A percentile compares a stretch with the other conserved stretches of the same genome.
Conservation (phyloP, 2,888 invertebrate species). For the Drosophila birchii region DNA sequence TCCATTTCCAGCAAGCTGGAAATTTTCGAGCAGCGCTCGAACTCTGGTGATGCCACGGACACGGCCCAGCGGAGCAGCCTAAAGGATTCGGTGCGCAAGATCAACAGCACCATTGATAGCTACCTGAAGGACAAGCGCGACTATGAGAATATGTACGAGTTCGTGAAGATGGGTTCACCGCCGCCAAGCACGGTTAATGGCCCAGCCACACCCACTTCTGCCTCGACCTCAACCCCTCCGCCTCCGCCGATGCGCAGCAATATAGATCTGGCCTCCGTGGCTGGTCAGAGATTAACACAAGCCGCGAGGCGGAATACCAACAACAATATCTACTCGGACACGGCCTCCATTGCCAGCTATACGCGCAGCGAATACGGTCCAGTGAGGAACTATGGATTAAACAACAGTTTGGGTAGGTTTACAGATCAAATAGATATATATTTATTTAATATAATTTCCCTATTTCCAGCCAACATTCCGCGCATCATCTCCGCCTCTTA, state of each 20-base stretch:
- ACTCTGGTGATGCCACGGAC: slow-evolving; percentile 45
- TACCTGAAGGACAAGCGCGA: slow-evolving; percentile 85
- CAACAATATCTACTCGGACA: slow-evolving; percentile 74
- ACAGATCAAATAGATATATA: accelerated
- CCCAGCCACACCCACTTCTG: slow-evolving; percentile 31
- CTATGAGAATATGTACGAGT: slow-evolving; percentile 83
- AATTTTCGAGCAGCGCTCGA: slow-evolving; percentile 77
- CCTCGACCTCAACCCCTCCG: slow-evolving; percentile 75
- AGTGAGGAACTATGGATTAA: slow-evolving; percentile 80
- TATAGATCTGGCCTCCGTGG: slow-evolving; percentile 62
- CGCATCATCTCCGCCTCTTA: slow-evolving; percentile 90
- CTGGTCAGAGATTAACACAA: slow-evolving; percentile 68
- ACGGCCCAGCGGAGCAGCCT: slow-evolving; percentile 81
- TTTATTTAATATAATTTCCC: not conserved
- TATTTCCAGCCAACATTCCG: slow-evolving; percentile 83
- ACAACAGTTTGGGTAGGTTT: slow-evolving; percentile 82
- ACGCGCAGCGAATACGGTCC: slow-evolving; percentile 84
- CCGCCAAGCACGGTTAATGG: slow-evolving; percentile 11
- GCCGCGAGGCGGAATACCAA: slow-evolving; percentile 60
- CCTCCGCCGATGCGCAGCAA: slow-evolving; percentile 80
- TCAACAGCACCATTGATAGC: slow-evolving; percentile 84
- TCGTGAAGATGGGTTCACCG: slow-evolving; percentile 75
- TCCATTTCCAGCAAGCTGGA: slow-evolving; percentile 82
- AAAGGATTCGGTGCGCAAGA: slow-evolving; percentile 85
- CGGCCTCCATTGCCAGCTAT: slow-evolving; percentile 81